A percentile compares a stretch with the other conserved stretches of the same genome.
These are phyloP conservation scores for Saguinus midas DNA, from an alignment of 2,113 vertebrate species.

Conservation along the genomic window DNA sequence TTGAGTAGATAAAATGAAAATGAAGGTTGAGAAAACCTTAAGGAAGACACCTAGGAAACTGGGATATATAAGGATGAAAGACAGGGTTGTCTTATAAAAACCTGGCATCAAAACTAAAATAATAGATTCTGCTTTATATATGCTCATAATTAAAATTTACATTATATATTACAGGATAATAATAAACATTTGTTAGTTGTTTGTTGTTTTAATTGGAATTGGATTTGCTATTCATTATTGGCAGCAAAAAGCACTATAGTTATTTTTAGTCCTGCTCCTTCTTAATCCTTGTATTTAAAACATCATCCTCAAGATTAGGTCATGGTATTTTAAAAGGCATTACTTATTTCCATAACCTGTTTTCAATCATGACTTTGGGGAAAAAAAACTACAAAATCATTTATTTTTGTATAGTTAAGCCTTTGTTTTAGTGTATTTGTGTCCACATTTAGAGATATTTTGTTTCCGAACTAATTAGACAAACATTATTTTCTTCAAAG, in stretches of 20 bases:
- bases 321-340: not conserved
- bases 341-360: not conserved
- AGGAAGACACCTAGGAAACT: not conserved
- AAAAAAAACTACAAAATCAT: not conserved
- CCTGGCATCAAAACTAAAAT: conserved; percentile 24
- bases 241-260: not conserved
- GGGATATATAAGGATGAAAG: not conserved
- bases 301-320: not conserved
- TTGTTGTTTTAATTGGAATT: not conserved
- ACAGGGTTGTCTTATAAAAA: conserved; percentile 3
- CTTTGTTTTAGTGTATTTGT: not conserved
- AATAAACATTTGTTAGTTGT: not conserved
- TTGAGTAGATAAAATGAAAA: not conserved
- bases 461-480: not conserved
- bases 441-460: not conserved
- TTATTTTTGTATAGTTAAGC: not conserved
- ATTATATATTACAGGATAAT: not conserved
- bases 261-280: conserved; percentile 1
- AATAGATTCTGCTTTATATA: conserved; percentile 3
- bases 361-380: not conserved
- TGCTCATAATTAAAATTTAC: conserved; percentile 28
- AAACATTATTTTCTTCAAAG: not conserved
- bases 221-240: not conserved
- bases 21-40: not conserved
- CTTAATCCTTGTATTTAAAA: not conserved